A percentile compares a stretch with the other conserved stretches of the same genome.
Evolutionary conservation across 2,797 vertebrate species (phyloP).

Genomic region (Peromyscus nudipes): DNA sequence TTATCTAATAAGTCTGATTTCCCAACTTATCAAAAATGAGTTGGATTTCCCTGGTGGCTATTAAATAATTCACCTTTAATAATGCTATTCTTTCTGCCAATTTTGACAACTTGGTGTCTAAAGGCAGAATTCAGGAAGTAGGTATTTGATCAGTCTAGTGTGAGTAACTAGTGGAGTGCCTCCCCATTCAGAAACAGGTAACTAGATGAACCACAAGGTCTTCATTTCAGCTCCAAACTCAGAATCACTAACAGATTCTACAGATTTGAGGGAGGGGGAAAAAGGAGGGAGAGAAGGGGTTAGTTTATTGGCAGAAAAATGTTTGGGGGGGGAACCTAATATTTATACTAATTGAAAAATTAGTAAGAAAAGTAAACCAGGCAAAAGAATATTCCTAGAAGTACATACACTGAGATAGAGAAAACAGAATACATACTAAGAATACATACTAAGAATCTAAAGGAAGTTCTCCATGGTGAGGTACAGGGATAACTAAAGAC

Average conservation of each 20-base stretch:
- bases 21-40: slow-evolving; percentile 53
- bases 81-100: slow-evolving; percentile 56
- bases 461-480: not conserved
- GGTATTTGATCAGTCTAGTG: not conserved
- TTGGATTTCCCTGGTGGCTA: slow-evolving; percentile 46
- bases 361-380: slow-evolving; percentile 49
- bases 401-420: slow-evolving; percentile 5
- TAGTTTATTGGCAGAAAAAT: not conserved
- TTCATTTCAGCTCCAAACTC: slow-evolving; percentile 19
- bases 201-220: not conserved
- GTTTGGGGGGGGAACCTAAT: not conserved
- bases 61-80: slow-evolving; percentile 63
- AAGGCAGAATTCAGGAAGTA: slow-evolving; percentile 31
- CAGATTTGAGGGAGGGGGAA: not conserved
- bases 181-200: not conserved
- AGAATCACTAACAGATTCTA: not conserved
- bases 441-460: not conserved
- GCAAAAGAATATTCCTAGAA: not conserved
- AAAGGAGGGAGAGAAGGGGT: too few species aligned
- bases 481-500: not conserved
- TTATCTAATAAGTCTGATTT: slow-evolving; percentile 51
- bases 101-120: slow-evolving; percentile 35
- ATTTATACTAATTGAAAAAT: slow-evolving; percentile 29
- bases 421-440: not conserved
- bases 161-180: not conserved